A percentile compares a stretch with the other conserved stretches of the same genome.
phyloP scores from a whole-genome alignment of 2,113 vertebrate species.

The Miniopterus natalensis region DNA sequence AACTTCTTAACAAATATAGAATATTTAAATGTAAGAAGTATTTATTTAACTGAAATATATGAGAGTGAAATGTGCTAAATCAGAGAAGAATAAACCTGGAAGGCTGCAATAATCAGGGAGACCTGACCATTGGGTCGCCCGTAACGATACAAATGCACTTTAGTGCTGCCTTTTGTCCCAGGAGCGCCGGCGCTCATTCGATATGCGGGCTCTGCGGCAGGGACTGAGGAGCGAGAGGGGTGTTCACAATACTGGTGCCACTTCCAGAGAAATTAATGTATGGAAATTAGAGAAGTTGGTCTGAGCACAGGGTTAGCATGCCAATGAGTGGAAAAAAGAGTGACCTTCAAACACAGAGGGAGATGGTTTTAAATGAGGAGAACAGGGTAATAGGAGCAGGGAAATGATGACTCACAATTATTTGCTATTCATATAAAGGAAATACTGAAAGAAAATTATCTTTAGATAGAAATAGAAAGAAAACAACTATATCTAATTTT shows the following conservation, averaged over 20 bases:
- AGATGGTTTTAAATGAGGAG: background rate
- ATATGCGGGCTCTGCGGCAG: background rate
- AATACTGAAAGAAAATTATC: background rate
- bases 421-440: background rate
- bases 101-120: background rate
- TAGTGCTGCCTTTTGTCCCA: background rate
- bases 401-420: slow-evolving; percentile 38
- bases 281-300: slow-evolving; percentile 33
- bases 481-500: slow-evolving; percentile 9
- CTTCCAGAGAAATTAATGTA: slow-evolving; percentile 39
- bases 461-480: background rate
- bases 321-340: background rate
- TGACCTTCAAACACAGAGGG: slow-evolving; percentile 3
- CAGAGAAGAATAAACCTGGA: background rate
- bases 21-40: background rate
- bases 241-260: background rate
- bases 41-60: background rate
- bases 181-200: background rate
- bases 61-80: background rate
- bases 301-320: background rate
- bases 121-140: background rate
- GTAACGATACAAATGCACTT: background rate
- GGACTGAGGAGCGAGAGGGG: background rate
- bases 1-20: slow-evolving; percentile 27
- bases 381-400: background rate